phyloP scores from a whole-genome alignment of 2,113 vertebrate genomes.

The Ictidomys tridecemlineatus region DNA sequence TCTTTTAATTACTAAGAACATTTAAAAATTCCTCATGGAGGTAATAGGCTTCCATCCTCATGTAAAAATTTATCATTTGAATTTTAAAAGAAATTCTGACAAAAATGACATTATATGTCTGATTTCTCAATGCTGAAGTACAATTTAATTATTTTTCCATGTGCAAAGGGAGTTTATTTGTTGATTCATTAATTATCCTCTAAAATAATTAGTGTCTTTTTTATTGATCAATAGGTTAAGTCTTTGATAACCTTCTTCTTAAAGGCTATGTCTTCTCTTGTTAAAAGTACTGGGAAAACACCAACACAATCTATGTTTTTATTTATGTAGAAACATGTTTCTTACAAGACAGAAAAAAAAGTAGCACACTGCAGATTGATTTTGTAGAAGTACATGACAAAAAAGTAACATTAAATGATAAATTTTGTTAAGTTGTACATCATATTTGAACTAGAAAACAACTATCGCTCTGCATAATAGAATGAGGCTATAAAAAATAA shows the following conservation, averaged over 20 bases:
- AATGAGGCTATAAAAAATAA: constrained; percentile 58
- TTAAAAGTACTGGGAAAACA: not conserved
- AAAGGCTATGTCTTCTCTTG: not conserved
- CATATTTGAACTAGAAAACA: constrained; percentile 1
- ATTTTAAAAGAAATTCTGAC: not conserved
- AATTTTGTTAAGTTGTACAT: not conserved
- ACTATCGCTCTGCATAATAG: not conserved
- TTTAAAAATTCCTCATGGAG: not conserved
- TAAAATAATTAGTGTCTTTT: not conserved
- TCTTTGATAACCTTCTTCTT: not conserved
- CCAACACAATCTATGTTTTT: not conserved
- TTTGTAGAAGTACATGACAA: not conserved
- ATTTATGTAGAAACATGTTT: not conserved
- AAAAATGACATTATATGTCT: constrained; percentile 41
- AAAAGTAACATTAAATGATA: not conserved
- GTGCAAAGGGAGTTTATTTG: not conserved
- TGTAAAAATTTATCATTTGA: constrained; percentile 13
- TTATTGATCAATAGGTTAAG: not conserved
- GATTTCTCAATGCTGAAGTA: not conserved
- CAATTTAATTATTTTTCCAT: constrained; percentile 22
- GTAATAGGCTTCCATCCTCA: not conserved
- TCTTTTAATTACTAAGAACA: constrained; percentile 17
- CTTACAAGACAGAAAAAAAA: not conserved
- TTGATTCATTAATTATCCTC: not conserved
- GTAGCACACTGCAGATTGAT: not conserved